Base-by-base conservation (phyloP, 2,113 vertebrate genomes). In the Euleptes europaea region DNA sequence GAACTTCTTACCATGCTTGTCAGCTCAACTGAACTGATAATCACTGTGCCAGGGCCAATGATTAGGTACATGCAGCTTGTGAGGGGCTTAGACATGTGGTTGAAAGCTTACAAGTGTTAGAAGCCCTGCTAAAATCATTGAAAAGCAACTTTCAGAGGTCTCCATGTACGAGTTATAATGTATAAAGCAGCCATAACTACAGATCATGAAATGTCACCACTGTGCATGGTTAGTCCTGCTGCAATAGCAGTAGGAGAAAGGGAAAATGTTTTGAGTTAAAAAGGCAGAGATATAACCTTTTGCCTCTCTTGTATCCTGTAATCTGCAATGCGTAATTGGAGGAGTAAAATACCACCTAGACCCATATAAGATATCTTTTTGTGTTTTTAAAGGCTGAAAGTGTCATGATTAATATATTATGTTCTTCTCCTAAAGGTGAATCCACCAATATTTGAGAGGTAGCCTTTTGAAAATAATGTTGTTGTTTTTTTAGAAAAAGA, bases 321-420 rank as follows among this genome's bases (percentile, higher is more conserved):
- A 35, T 40, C 82, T 72, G 21, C 3, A 11, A 74, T 82, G 80
- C 28, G 1, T 9, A 80, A 33, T 19, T 42, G 54, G 86, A 85
- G 77, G 31, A 44, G 80, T 71, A 0, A 9, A 73, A 84, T 40
- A 89, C 33, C 19, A 5, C 1, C 14, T 72, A 23, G 2, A 19
- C 33, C 86, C 17, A 47, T 54, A 82, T 74, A 70, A 14, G 72
- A 80, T 83, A 79, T 80, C 47, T 84, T 19, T 75, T 35, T 4
- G 13, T 77, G 42, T 66, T 78, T 72, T 80, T 54, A 71, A 85
- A 72, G 44, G 67, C 78, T 54, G 84, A 12, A 76, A 79, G 44
- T 82, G 74, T 85, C 67, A 89, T 57, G 49, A 63, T 78, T 75
- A 84, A 89, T 86, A 89, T 73, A 57, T 82, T 87, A 21, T 84